phyloP scores from a whole-genome alignment of 2,797 vertebrate genomes.

The Brachymystax lenok region DNA sequence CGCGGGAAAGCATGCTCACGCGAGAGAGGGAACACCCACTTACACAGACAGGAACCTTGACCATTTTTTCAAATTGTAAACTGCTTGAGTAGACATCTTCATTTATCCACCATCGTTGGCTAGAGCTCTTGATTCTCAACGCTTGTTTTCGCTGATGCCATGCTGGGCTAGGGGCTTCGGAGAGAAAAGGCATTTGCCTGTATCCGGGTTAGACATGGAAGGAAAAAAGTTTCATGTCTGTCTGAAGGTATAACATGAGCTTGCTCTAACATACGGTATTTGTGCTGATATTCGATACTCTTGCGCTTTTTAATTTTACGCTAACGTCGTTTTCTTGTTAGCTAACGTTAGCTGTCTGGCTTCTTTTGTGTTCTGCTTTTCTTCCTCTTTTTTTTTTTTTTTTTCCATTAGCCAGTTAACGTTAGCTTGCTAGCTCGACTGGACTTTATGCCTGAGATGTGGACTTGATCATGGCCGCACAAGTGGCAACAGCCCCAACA shows the following conservation, averaged over 20 bases:
- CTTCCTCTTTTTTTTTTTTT: conserved; percentile 19
- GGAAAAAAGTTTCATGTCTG: conserved; percentile 76
- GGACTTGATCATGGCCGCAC: conserved; percentile 79
- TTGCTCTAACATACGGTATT: neutral
- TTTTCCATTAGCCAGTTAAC: conserved; percentile 14
- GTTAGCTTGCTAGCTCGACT: conserved; percentile 6
- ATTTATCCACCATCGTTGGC: too few species aligned
- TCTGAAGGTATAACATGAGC: conserved; percentile 55
- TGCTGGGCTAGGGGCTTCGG: conserved; percentile 35
- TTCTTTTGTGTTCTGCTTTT: conserved; percentile 9
- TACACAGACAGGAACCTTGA: too few species aligned
- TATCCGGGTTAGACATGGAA: conserved; percentile 76
- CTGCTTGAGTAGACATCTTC: too few species aligned
- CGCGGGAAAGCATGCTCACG: too few species aligned
- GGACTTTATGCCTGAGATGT: conserved; percentile 63
- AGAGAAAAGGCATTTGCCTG: neutral
- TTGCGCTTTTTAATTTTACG: neutral
- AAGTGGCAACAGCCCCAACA: conserved; percentile 66
- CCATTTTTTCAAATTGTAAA: too few species aligned
- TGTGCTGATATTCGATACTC: neutral
- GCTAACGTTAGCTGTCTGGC: neutral
- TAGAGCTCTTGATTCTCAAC: neutral
- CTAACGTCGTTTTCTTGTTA: conserved; percentile 7
- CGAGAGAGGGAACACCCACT: too few species aligned
- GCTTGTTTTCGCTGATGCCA: conserved; percentile 55